Percentiles rank a stretch among this genome's conserved stretches.
Evolutionary conservation across 1,140 invertebrate species (phyloP).

Genomic region (Dreissena polymorpha): DNA sequence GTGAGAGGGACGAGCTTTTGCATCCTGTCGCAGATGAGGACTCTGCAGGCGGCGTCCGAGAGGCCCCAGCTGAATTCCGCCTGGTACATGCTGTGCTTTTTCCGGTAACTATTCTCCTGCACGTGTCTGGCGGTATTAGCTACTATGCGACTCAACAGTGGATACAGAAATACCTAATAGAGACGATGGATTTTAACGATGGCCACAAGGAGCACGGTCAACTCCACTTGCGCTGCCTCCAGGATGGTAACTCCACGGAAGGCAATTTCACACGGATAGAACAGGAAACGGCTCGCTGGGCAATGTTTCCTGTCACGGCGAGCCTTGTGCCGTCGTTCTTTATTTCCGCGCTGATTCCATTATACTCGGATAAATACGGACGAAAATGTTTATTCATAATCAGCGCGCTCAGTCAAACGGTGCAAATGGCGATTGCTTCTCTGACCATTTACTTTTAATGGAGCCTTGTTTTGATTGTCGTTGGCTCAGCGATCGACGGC

Average conservation of each 20-base stretch:
- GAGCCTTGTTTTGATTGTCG: constrained; percentile 5
- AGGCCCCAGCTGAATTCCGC: no score
- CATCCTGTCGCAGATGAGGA: no score
- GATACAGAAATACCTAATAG: constrained; percentile 20
- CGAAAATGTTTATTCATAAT: constrained; percentile 14
- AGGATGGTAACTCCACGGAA: constrained; percentile 22
- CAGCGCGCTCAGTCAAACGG: background rate
- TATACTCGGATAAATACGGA: constrained; percentile 18
- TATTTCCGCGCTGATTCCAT: background rate
- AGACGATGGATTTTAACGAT: background rate
- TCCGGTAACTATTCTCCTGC: background rate
- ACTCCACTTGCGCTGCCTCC: background rate
- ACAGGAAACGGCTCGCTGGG: constrained; percentile 33
- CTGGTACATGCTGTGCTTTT: background rate
- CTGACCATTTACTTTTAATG: constrained; percentile 22
- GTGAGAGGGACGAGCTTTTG: no score
- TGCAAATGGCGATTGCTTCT: background rate
- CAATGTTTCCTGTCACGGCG: constrained; percentile 19
- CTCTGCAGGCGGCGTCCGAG: no score
- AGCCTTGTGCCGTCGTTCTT: background rate
- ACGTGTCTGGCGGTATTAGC: background rate
- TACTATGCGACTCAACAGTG: constrained; percentile 6
- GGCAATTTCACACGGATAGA: background rate
- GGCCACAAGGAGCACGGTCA: background rate
- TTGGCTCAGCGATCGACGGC: constrained; percentile 8